Base-by-base conservation (phyloP, 2,888 invertebrate species). In the Acrocera orbiculus region DNA sequence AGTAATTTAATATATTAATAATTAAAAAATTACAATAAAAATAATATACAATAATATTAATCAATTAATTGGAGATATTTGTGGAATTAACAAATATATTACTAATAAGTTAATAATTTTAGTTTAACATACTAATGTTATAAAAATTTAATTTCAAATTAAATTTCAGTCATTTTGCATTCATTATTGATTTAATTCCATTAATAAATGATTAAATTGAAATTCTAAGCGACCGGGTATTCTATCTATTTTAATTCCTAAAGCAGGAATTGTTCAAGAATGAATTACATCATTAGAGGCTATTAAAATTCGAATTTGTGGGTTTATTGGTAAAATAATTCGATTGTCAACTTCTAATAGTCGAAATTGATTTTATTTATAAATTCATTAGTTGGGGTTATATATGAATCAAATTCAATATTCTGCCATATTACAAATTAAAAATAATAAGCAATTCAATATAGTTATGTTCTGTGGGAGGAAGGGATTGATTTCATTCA, bases 111-210 rank as follows among this genome's bases (percentile, higher is more conserved):
- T 64, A 66, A 66, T 67, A 63, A 70, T 67, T 71, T 70, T 65
- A 70, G 65, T 61, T 65, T 73, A 73, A 75, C 71, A 72, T 65
- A 62, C 65, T 70, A 68, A 64, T 61, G 61, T 68, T 69, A 65
- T 66, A 46, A n/a, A 37, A 8, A 1, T 49, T 66, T 62, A 66
- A 64, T 59, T 63, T 63, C 63, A 57, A 55, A 56, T 49, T 46
- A 38, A 28, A 65, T 66, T 69, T 73, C 70, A 71, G 71, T 64
- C 69, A 73, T 66, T 65, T 68, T 67, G 67, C 70, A 66, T n/a
- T 62, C 48, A 58, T 63, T 59, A 62, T 56, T 40, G 47, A 49
- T 44, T 46, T 42, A 57, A 70, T 61, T 69, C 67, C 70, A 52
- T 66, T 65, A 60, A 69, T 46, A 62, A 62, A 54, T 76, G 66